Evolutionary conservation across 1,140 invertebrate genomes (phyloP).

Genomic region (Lasioglossum albipes): DNA sequence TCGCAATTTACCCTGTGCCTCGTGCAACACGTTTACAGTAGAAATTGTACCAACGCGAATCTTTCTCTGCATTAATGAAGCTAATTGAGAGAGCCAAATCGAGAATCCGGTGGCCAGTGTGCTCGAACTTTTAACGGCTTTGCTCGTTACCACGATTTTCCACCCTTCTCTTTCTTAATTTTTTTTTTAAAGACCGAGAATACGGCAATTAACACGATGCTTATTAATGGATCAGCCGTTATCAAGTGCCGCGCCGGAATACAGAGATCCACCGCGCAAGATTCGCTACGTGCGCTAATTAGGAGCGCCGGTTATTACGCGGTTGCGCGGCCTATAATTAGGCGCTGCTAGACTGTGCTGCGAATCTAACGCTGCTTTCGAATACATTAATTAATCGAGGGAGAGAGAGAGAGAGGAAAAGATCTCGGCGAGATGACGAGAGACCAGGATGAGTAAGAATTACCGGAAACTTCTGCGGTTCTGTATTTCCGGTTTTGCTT

Average conservation of each 20-base stretch:
- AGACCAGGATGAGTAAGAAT: conserved; percentile 10
- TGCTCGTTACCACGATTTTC: background rate
- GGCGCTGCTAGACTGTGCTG: conserved; percentile 15
- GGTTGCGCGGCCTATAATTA: conserved; percentile 43
- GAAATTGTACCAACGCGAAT: background rate
- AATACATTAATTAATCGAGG: conserved; percentile 52
- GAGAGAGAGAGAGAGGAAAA: background rate
- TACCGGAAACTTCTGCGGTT: conserved; percentile 29
- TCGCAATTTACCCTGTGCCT: too few relatives aligned
- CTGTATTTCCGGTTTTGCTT: conserved; percentile 6
- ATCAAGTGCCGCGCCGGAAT: conserved; percentile 2
- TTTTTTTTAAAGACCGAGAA: background rate
- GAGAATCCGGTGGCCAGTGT: background rate
- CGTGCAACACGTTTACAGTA: background rate
- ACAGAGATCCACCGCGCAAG: conserved; percentile 12
- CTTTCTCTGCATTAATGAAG: background rate
- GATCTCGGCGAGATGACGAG: background rate
- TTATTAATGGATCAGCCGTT: conserved; percentile 26
- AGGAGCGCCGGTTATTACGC: conserved; percentile 45
- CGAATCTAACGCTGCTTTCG: conserved; percentile 24
- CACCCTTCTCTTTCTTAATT: background rate
- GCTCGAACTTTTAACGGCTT: background rate
- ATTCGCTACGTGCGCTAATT: conserved; percentile 47
- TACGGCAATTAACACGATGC: conserved; percentile 36
- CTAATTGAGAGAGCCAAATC: background rate